phyloP scores from a whole-genome alignment of 2,888 invertebrate species.

The Idaea biselata region DNA sequence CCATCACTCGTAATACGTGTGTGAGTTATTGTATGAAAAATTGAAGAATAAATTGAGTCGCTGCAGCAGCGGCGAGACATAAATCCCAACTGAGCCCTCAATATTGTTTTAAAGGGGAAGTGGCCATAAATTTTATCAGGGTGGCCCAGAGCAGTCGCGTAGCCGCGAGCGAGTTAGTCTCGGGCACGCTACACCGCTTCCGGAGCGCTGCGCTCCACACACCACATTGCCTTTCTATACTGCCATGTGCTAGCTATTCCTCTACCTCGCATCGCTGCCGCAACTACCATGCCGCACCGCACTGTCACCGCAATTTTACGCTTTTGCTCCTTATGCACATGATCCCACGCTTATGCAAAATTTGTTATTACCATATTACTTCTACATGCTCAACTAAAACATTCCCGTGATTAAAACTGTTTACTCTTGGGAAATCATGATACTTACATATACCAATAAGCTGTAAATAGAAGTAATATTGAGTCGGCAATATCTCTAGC shows the following conservation, averaged over 20 bases:
- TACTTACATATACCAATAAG: neutral
- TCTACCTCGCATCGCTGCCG: conserved; percentile 29
- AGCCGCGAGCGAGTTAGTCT: conserved; percentile 19
- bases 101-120: conserved; percentile 82
- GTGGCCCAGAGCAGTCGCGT: conserved; percentile 58
- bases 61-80: conserved; percentile 80
- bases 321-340: conserved; percentile 60
- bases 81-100: conserved; percentile 82
- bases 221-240: conserved; percentile 18
- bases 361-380: neutral
- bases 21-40: conserved; percentile 82
- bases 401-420: conserved; percentile 42
- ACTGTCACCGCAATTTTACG: conserved; percentile 72
- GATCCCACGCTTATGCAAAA: conserved; percentile 56
- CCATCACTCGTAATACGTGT: conserved; percentile 81
- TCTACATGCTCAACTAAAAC: neutral
- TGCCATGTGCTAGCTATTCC: conserved; percentile 12
- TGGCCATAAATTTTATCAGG: conserved; percentile 82
- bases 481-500: conserved; percentile 15
- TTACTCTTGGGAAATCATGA: conserved; percentile 9
- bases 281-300: conserved; percentile 32
- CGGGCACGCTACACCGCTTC: conserved; percentile 33
- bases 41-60: conserved; percentile 82
- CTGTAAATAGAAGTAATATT: neutral
- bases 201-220: conserved; percentile 28